phyloP scores from a whole-genome alignment of 2,888 invertebrate genomes.

The Diaphora mendica region DNA sequence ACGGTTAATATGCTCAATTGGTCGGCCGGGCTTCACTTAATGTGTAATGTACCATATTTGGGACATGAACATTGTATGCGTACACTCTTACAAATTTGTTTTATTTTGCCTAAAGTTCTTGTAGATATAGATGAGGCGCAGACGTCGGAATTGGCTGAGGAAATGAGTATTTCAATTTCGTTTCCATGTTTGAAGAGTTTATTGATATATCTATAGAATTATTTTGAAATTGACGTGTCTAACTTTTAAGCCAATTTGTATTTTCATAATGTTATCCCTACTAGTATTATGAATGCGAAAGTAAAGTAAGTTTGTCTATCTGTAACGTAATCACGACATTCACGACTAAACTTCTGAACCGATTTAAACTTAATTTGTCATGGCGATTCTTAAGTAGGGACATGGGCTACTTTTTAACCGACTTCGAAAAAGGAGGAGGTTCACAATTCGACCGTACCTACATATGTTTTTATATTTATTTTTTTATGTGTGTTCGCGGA shows the following conservation, averaged over 20 bases:
- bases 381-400: too few species aligned
- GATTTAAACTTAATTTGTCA: neutral
- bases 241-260: neutral
- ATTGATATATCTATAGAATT: neutral
- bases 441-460: too few species aligned
- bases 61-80: conserved; percentile 59
- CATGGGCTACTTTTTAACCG: too few species aligned
- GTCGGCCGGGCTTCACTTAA: conserved; percentile 71
- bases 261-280: neutral
- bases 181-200: neutral
- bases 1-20: conserved; percentile 82
- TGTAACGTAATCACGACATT: neutral
- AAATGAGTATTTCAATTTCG: neutral
- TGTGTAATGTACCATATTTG: conserved; percentile 75
- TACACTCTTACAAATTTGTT: conserved; percentile 18
- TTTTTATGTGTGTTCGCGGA: too few species aligned
- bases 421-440: too few species aligned
- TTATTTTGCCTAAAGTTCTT: conserved; percentile 8
- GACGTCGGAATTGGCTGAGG: neutral
- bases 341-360: neutral
- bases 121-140: neutral
- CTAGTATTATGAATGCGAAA: neutral
- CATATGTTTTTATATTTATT: too few species aligned
- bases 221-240: neutral
- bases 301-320: neutral